Base-by-base conservation (phyloP, 2,113 vertebrate genomes). In the Ceyx margarethae region DNA sequence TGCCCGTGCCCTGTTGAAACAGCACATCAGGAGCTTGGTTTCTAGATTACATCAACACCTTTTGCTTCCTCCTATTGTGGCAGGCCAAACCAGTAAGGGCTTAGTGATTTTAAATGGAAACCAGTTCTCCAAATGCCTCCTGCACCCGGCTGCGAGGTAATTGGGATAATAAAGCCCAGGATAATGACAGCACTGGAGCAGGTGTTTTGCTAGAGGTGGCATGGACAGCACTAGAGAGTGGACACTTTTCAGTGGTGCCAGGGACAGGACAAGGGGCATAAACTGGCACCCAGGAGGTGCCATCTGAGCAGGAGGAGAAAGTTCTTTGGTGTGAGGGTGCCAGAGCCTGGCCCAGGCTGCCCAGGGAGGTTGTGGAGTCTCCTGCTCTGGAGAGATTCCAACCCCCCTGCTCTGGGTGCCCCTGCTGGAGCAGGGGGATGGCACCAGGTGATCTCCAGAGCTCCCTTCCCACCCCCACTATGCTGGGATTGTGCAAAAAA, bases 51-150 rank as follows among this genome's bases (percentile, higher is more conserved):
- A 84, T 85, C 71, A 87, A 62, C 51, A 26, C 0, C 0, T 64
- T 66, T 61, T 85, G 17, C 67, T 93, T 93, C 86, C 64, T 82
- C n/a, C 78, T 87, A 8, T 76, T 1, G 0, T 56, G 67, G 81
- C 91, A 71, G 84, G 74, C n/a, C 86, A 82, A 91, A 89, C 92
- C 67, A 89, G 90, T 81, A 62, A 57, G 23, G 48, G 72, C 23
- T 33, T 54, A 72, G 40, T 57, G 93, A 61, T 76, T 94, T 89
- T 35, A 62, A 45, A 76, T 0, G 35, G 61, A 66, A 93, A 93
- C 74, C 54, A 82, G 88, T 89, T 95, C 78, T 85, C 71, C 71
- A 68, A 80, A 92, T 2, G 15, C 67, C 67, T 85, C 54, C 65
- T 29, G 45, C 68, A 56, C 26, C 28, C 28, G 2, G 1, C 61